Evolutionary conservation across 2,888 invertebrate genomes (phyloP), one percentile per base, ranked within the genome.

Genomic region (Ochlodes sylvanus): DNA sequence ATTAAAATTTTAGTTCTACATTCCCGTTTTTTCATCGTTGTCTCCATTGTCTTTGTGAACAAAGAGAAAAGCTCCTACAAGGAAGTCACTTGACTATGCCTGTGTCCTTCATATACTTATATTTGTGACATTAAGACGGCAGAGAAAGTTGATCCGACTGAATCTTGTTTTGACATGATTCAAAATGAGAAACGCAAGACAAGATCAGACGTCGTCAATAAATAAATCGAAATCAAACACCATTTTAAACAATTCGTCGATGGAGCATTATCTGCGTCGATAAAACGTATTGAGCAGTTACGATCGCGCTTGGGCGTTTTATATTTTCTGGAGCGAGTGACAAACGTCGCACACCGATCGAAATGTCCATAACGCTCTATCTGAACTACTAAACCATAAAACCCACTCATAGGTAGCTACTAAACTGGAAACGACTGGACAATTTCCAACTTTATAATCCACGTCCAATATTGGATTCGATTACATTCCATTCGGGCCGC

Each of bases 401-500:
- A 72, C 72, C 70, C 71, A 71, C 68, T 70, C 65, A 62, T 56
- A 72, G 71, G 72, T 73, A 71, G 72, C 73, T 71, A 67, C 72
- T 70, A 70, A 75, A 72, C 62, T 67, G 69, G 62, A 65, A 70
- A 47, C 65, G 70, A 68, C 66, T 70, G 68, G 44, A 68, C 73
- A 69, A 73, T 74, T 71, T 72, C 70, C 71, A 71, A 72, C 68
- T 76, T 73, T 76, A 76, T 75, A 77, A 75, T 76, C 74, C 72
- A 63, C 70, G 72, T 72, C 73, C 75, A 71, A 76, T 76, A 74
- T 76, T 74, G 74, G 75, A 73, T 77, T 79, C 75, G 71, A 76
- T 77, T 73, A 71, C 76, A 78, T 78, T 79, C 77, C 78, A 68
- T 70, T 70, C 67, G 70, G 44, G 65, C 71, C 56, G 62, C 69